phyloP scores from a whole-genome alignment of 2,888 invertebrate genomes.

The Perithous albicinctus region DNA sequence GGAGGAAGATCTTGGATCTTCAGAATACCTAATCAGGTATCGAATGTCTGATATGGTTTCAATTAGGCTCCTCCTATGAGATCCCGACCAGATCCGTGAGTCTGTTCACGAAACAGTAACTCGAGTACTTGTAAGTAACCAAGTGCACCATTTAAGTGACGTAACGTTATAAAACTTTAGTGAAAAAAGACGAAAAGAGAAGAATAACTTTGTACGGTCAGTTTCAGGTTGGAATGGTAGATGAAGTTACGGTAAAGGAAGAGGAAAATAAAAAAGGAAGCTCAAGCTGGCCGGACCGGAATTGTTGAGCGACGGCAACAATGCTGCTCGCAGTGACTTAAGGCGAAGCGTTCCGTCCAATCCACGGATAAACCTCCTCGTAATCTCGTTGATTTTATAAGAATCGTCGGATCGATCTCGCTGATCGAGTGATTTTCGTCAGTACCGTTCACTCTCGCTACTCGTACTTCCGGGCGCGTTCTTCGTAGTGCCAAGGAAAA shows the following conservation, averaged over 20 bases:
- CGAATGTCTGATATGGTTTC: no score
- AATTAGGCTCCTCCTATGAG: no score
- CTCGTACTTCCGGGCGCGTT: not conserved
- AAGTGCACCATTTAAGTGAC: not conserved
- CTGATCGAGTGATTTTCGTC: constrained; percentile 60
- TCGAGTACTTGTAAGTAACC: not conserved
- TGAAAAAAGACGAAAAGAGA: not conserved
- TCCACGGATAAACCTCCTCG: constrained; percentile 39
- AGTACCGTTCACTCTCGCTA: constrained; percentile 14
- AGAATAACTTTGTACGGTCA: constrained; percentile 21
- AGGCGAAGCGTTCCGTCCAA: constrained; percentile 16
- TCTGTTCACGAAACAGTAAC: no score
- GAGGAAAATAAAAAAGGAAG: not conserved
- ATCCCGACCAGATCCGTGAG: no score
- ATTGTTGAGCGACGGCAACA: constrained; percentile 40
- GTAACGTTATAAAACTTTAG: not conserved
- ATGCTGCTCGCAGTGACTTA: constrained; percentile 14
- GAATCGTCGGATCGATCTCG: constrained; percentile 55
- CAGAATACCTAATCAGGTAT: no score
- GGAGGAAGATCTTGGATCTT: no score
- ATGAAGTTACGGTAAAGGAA: not conserved
- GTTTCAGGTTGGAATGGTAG: not conserved
- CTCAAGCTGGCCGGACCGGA: constrained; percentile 31
- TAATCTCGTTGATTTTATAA: constrained; percentile 62
- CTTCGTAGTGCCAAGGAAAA: constrained; percentile 67